Conservation (phyloP, 2,113 vertebrate species). For the Callaeas wilsoni region DNA sequence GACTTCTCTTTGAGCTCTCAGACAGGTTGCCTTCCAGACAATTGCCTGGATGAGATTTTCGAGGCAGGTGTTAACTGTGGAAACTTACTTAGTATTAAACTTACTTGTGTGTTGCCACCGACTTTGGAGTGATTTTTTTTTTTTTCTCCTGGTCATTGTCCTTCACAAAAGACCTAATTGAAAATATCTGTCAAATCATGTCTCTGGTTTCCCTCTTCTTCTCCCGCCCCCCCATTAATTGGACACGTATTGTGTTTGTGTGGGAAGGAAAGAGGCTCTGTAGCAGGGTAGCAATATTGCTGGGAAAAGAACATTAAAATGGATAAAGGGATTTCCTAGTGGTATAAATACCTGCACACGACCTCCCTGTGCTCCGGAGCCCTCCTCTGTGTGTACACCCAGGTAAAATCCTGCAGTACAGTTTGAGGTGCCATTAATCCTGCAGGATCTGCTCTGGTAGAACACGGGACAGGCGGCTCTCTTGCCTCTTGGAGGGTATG, state of each 20-base stretch:
- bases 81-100: conserved; percentile 7
- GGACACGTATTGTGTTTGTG: conserved; percentile 52
- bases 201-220: conserved; percentile 76
- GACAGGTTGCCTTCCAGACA: not conserved
- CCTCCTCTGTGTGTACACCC: conserved; percentile 71
- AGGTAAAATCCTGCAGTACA: conserved; percentile 42
- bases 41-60: not conserved
- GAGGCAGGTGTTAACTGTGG: conserved; percentile 59
- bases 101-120: not conserved
- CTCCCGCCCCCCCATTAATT: conserved; percentile 35
- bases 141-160: conserved; percentile 23
- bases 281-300: conserved; percentile 71
- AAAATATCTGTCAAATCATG: conserved; percentile 46
- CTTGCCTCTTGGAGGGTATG: conserved; percentile 74
- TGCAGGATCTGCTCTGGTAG: not conserved
- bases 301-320: conserved; percentile 83
- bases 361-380: conserved; percentile 69
- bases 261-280: conserved; percentile 69
- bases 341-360: conserved; percentile 94
- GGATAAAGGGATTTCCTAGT: conserved; percentile 80
- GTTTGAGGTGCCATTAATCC: not conserved
- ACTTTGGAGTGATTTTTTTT: not conserved
- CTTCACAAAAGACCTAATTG: conserved; percentile 60
- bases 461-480: conserved; percentile 10
- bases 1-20: not conserved